Base-by-base conservation (phyloP, 2,113 vertebrate genomes). In the Halichoeres trimaculatus region DNA sequence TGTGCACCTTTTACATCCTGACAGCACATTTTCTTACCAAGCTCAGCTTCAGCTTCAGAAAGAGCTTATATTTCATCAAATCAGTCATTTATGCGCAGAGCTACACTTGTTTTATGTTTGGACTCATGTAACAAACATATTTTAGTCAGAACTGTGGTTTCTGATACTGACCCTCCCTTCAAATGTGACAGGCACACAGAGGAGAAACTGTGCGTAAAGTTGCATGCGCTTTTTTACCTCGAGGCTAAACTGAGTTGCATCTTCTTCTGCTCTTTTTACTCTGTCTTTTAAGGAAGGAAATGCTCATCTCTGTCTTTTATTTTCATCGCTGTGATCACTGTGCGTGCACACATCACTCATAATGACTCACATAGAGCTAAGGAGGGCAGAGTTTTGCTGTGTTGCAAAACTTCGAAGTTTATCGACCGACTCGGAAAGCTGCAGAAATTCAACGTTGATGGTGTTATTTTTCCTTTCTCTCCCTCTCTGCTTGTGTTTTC, bases 211-310 rank as follows among this genome's bases (percentile, higher is more conserved):
- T 22, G n/a, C 6, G n/a, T 7, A n/a, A 59, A 76, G 70, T 76
- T 67, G 47, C 50, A 2, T 13, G 55, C 35, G 50, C 12, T 30
- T 75, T 79, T 81, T 3, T 78, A 77, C 74, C 77, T 82, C 56
- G 1, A 8, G 40, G 36, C 20, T 36, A 50, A 73, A 71, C 12
- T 64, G 14, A 52, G 5, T 16, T 20, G 10, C 30, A 47, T 57
- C 34, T 17, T 19, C 1, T 70, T 48, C 8, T 5, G 12, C 10
- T 41, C 17, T 65, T 87, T 87, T 88, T 76, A 78, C 70, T 82
- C 50, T 54, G n/a, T 71, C 56, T 54, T 45, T 20, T 55, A 34
- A 45, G 1, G 16, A 1, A 34, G 20, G 1, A 0, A 35, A 8
- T 5, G 36, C 23, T 67, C 43, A 2, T 41, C 50, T 76, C 22